Conservation (phyloP, 2,797 vertebrate species). For the Myripristis murdjan region DNA sequence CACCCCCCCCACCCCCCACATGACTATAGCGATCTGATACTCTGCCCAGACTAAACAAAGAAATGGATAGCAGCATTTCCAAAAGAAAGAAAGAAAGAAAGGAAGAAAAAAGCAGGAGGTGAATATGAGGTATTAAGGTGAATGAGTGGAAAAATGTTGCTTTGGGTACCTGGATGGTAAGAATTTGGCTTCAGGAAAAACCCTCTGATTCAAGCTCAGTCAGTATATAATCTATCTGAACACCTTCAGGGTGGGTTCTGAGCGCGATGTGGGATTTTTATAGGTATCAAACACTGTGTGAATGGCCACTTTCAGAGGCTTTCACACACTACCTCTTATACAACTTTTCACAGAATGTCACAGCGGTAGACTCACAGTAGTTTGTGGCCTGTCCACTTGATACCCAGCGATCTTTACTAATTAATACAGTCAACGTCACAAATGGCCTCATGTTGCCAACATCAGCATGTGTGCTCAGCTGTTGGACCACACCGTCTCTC, state of each 20-base stretch:
- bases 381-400: slow-evolving; percentile 64
- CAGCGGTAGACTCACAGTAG: slow-evolving; percentile 35
- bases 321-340: slow-evolving; percentile 14
- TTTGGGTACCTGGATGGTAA: slow-evolving; percentile 3
- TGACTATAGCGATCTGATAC: slow-evolving; percentile 61
- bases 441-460: slow-evolving; percentile 77
- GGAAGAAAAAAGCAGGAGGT: slow-evolving; percentile 24
- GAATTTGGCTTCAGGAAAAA: background rate
- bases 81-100: too few relatives aligned
- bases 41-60: slow-evolving; percentile 36
- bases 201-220: background rate
- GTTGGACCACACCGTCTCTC: slow-evolving; percentile 56
- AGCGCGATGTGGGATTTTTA: background rate
- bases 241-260: too few relatives aligned
- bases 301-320: background rate
- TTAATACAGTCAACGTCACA: slow-evolving; percentile 77
- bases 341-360: slow-evolving; percentile 11
- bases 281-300: background rate
- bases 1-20: slow-evolving; percentile 47
- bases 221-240: background rate
- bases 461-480: slow-evolving; percentile 42
- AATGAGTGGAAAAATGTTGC: background rate
- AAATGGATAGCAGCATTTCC: slow-evolving; percentile 29
- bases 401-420: slow-evolving; percentile 78
- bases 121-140: slow-evolving; percentile 17